These are phyloP conservation scores for Alca torda DNA, from an alignment of 2,797 vertebrate species.

Conservation along the genomic window DNA sequence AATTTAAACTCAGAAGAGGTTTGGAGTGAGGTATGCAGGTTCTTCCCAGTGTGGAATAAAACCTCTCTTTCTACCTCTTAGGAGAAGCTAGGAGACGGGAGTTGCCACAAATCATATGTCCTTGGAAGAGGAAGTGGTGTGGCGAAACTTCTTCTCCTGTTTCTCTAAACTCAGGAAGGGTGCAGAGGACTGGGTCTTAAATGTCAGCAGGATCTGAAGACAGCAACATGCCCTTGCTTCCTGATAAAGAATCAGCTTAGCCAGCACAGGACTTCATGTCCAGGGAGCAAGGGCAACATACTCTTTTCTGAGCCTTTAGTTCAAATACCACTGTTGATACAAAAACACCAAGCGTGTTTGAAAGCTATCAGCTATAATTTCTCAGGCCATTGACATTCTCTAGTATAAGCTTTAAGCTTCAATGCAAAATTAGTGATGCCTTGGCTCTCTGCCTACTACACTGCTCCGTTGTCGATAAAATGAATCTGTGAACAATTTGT, in stretches of 20 bases:
- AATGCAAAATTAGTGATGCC: neutral
- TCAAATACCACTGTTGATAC: neutral
- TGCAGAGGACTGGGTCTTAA: neutral
- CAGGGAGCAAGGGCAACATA: neutral
- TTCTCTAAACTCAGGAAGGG: neutral
- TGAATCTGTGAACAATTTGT: neutral
- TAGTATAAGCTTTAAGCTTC: neutral
- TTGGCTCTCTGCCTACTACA: neutral
- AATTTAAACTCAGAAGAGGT: neutral
- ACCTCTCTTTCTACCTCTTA: neutral
- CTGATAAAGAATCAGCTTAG: neutral
- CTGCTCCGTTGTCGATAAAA: neutral
- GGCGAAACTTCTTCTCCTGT: neutral
- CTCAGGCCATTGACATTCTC: neutral
- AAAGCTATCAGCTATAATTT: neutral
- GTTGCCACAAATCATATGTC: neutral
- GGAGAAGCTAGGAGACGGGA: neutral
- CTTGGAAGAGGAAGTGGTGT: neutral
- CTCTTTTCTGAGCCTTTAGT: neutral
- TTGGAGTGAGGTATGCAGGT: neutral
- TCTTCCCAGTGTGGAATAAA: neutral
- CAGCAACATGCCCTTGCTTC: neutral
- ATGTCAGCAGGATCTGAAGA: neutral
- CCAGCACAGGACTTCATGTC: neutral
- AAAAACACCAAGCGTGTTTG: neutral